Percentiles rank a stretch among this genome's conserved stretches.
Evolutionary conservation across 2,888 invertebrate species (phyloP).

Genomic region (Mycalesis mineus): DNA sequence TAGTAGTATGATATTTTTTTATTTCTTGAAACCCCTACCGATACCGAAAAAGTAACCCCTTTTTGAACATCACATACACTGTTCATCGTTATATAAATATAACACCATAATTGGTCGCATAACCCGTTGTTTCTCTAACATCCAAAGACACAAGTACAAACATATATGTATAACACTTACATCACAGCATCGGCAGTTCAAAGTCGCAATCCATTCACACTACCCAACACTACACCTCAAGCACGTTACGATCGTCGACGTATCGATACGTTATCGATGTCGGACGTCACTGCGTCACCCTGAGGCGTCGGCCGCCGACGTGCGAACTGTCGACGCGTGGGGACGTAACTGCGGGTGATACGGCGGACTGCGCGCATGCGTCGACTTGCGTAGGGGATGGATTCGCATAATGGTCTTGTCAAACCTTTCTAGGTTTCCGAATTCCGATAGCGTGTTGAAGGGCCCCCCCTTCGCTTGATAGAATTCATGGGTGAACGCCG

Average conservation of each 20-base stretch:
- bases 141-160: not conserved
- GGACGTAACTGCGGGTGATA: conserved; percentile 59
- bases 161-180: conserved; percentile 18
- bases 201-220: conserved; percentile 26
- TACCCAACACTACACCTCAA: conserved; percentile 25
- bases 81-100: too few species aligned
- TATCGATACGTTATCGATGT: conserved; percentile 27
- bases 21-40: too few species aligned
- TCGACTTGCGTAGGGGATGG: conserved; percentile 44
- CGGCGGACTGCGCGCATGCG: conserved; percentile 57
- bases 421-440: conserved; percentile 46
- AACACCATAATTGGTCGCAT: not conserved
- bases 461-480: conserved; percentile 21
- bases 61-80: too few species aligned
- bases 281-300: conserved; percentile 56
- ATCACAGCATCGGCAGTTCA: conserved; percentile 14
- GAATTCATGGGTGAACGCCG: conserved; percentile 26
- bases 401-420: conserved; percentile 47
- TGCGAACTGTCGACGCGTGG: conserved; percentile 39
- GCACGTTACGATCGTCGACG: conserved; percentile 15
- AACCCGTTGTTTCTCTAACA: not conserved
- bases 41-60: too few species aligned
- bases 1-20: too few species aligned
- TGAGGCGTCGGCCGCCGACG: conserved; percentile 17
- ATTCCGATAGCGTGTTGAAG: conserved; percentile 42